A percentile compares a stretch with the other conserved stretches of the same genome.
Conservation (phyloP, 2,888 invertebrate species). For the Galerucella nymphaeae region DNA sequence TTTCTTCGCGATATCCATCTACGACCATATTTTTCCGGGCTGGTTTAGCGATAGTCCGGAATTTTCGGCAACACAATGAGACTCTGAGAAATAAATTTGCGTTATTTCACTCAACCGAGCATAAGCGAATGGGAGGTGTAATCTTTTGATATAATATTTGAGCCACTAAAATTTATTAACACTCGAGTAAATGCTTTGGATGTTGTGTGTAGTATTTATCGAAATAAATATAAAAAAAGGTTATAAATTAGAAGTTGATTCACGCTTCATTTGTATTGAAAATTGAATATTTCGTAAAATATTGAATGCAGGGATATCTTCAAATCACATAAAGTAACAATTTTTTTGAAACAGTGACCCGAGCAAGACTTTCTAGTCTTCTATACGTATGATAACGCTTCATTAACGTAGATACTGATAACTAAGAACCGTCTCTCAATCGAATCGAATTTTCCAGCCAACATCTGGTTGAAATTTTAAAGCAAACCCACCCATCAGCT, state of each 20-base stretch:
- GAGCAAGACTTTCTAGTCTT: too few relatives aligned
- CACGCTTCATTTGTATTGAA: not conserved
- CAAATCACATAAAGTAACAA: too few relatives aligned
- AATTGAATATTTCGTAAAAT: too few relatives aligned
- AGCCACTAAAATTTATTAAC: conserved; percentile 29
- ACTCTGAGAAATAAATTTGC: conserved; percentile 38
- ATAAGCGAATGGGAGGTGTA: conserved; percentile 37
- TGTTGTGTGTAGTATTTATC: conserved; percentile 9
- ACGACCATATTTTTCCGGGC: conserved; percentile 41
- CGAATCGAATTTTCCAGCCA: too few relatives aligned
- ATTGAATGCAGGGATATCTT: not conserved
- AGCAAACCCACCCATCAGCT: conserved; percentile 4
- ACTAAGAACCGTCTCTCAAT: too few relatives aligned
- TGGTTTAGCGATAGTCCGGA: conserved; percentile 34
- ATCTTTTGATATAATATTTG: conserved; percentile 42
- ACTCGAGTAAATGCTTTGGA: conserved; percentile 12
- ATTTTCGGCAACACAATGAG: conserved; percentile 42
- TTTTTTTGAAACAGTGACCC: too few relatives aligned
- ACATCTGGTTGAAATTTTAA: conserved; percentile 4
- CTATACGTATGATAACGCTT: too few relatives aligned
- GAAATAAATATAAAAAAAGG: conserved; percentile 1
- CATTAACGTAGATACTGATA: too few relatives aligned
- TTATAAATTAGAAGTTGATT: not conserved
- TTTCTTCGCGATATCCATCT: conserved; percentile 5
- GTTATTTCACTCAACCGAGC: conserved; percentile 34